These are phyloP conservation scores for Litoditis marina DNA, from an alignment of 2,888 invertebrate genomes.

Conservation along the genomic window DNA sequence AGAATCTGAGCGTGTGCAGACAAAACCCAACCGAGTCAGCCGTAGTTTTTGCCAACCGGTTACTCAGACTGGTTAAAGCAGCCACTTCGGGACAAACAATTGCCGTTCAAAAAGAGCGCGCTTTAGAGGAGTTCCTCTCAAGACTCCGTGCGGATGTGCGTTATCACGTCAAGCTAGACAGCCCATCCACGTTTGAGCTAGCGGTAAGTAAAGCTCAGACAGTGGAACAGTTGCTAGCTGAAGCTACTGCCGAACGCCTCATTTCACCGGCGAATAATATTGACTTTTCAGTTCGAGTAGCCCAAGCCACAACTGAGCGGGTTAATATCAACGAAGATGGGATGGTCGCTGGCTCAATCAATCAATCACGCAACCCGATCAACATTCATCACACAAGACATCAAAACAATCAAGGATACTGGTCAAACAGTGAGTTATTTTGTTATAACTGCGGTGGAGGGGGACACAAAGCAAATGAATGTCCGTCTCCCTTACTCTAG, in stretches of 20 bases:
- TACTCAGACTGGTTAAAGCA: not conserved
- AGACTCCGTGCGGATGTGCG: not conserved
- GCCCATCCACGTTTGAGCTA: not conserved
- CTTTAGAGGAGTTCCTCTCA: not conserved
- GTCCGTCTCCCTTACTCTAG: too few relatives aligned
- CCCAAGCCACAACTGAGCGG: too few relatives aligned
- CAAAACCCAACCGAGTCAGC: not conserved
- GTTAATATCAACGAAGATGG: too few relatives aligned
- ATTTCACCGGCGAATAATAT: too few relatives aligned
- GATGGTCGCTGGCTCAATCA: too few relatives aligned
- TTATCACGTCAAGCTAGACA: conserved; percentile 1
- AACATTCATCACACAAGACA: too few relatives aligned
- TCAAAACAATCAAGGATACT: too few relatives aligned
- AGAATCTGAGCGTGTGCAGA: not conserved
- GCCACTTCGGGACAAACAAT: not conserved
- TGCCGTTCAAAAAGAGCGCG: not conserved
- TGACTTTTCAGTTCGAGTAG: too few relatives aligned
- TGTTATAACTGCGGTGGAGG: too few relatives aligned
- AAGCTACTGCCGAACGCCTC: not conserved
- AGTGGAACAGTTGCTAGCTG: not conserved
- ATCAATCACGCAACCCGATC: too few relatives aligned
- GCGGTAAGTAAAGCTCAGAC: not conserved
- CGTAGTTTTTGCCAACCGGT: not conserved
- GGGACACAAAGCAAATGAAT: too few relatives aligned
- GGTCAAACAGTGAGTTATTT: too few relatives aligned